Conservation (phyloP, 2,888 invertebrate genomes). For the Vesta saturnalis region DNA sequence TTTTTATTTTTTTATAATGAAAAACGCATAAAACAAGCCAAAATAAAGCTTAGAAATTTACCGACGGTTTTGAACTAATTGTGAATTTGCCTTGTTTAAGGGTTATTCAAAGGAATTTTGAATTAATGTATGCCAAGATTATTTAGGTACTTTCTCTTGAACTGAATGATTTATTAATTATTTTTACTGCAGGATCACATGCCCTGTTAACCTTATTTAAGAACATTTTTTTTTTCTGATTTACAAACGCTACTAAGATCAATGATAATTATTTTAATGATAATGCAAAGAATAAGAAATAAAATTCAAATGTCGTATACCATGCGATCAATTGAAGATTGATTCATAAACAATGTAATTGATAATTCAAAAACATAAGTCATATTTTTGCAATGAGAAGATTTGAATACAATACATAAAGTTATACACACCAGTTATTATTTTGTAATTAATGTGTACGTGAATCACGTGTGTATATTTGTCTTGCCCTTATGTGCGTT, state of each 20-base stretch:
- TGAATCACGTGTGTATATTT: no score
- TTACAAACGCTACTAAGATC: background rate
- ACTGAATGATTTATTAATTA: constrained; percentile 5
- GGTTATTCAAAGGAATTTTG: background rate
- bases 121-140: constrained; percentile 1
- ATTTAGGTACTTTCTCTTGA: background rate
- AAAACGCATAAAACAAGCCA: background rate
- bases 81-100: background rate
- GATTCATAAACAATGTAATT: no score
- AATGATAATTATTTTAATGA: no score
- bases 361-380: no score
- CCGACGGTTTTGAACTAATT: background rate
- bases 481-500: no score
- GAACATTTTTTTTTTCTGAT: background rate
- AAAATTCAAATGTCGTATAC: no score
- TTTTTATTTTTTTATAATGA: background rate
- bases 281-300: no score
- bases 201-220: constrained; percentile 9
- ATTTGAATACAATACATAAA: no score
- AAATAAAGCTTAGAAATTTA: background rate
- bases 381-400: no score
- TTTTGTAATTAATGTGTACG: no score
- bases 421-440: no score
- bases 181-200: constrained; percentile 3
- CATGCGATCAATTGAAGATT: no score